Base-by-base conservation (phyloP, 2,113 vertebrate species). In the Rhadina sibilatrix region DNA sequence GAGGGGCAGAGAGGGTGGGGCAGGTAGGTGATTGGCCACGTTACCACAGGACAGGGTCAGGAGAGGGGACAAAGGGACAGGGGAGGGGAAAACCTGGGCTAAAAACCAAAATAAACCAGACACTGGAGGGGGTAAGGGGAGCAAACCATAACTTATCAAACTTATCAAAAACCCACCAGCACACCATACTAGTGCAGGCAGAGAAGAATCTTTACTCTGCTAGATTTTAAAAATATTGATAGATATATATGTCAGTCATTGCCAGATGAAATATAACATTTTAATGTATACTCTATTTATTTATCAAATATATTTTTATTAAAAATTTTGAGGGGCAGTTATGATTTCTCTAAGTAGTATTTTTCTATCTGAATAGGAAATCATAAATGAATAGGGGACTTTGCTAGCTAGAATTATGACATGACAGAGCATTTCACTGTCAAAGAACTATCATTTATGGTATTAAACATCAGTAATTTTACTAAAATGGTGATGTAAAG, bases 311-410 rank as follows among this genome's bases (percentile, higher is more conserved):
- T 15, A 10, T 59, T 94, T 90, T 61, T 86, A 78, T 90, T 95
- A 93, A 80, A 37, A 70, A 57, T 82, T 64, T 83, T 81, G n/a
- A 79, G 47, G 50, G 7, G 10, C 47, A 50, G 33, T 8, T 94
- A 38, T 88, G 21, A 22, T 78, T 47, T n/a, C 52, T 93, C 63
- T 60, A 94, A 89, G 38, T 78, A 91, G 50, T 90, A 90, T 92
- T 63, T 96, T 97, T 94, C 28, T 90, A 61, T 83, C 25, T 59
- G 20, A 96, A 77, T n/a, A 96, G 17, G 83, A 97, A 96, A 94
- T 90, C 38, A 94, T 83, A 86, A 84, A 89, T 54, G 25, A 94
- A 70, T n/a, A 59, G 10, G 12, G 68, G 79, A 81, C 24, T 93
- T 97, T 52, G 40, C 38, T 80, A 83, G 23, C 50, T 93, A 53